phyloP scores from a whole-genome alignment of 2,113 vertebrate species.

The Tricholaema leucomelas region DNA sequence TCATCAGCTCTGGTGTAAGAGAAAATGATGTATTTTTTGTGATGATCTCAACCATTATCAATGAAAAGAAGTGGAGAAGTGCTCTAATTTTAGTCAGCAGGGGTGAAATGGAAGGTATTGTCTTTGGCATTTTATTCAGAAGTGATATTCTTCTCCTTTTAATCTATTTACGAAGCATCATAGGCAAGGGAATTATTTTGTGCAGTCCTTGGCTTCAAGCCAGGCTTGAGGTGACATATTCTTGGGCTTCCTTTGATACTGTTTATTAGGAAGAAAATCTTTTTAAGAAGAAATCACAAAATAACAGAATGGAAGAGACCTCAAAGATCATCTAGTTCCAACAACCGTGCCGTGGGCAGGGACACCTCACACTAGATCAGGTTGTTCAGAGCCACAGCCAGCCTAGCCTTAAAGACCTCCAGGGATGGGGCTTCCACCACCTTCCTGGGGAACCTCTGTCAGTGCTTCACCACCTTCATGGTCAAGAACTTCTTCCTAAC shows the following conservation, averaged over 20 bases:
- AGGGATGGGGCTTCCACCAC: too few species aligned
- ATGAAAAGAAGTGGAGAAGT: background rate
- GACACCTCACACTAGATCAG: too few species aligned
- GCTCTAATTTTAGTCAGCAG: background rate
- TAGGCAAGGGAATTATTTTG: background rate
- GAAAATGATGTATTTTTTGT: background rate
- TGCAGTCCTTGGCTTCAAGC: background rate
- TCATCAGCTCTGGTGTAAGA: background rate
- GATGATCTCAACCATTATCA: background rate
- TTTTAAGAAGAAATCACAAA: background rate
- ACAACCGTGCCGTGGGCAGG: too few species aligned
- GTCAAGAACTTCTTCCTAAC: too few species aligned
- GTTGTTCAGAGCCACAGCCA: too few species aligned
- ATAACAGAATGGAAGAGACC: too few species aligned
- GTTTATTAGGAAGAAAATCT: too few species aligned
- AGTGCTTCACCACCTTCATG: too few species aligned
- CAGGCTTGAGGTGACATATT: background rate
- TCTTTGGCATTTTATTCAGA: background rate
- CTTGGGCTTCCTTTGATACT: background rate
- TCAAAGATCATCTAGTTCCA: too few species aligned
- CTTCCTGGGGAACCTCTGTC: too few species aligned
- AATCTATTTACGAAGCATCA: background rate
- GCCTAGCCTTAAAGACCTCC: too few species aligned
- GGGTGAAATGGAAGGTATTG: background rate
- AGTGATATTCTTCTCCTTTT: background rate